These are phyloP conservation scores for Podarcis muralis DNA, from an alignment of 2,113 vertebrate genomes.

Conservation along the genomic window DNA sequence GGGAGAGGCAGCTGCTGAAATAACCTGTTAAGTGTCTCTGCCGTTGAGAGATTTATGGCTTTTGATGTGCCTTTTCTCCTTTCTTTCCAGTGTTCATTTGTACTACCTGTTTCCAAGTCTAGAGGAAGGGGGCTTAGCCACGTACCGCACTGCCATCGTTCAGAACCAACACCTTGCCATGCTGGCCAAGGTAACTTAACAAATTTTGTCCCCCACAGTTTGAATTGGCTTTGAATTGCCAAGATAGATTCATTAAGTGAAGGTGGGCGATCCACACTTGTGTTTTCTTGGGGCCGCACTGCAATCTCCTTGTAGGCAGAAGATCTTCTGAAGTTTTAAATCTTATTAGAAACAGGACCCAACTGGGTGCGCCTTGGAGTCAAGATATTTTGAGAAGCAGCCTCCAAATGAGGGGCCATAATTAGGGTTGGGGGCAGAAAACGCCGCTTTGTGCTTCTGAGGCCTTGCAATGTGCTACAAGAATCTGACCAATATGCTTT, in stretches of 20 bases:
- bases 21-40: not conserved
- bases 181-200: slow-evolving; percentile 91
- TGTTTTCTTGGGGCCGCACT: not conserved
- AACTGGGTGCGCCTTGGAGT: not conserved
- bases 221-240: not conserved
- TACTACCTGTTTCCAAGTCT: slow-evolving; percentile 96
- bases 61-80: slow-evolving; percentile 12
- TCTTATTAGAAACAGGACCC: not conserved
- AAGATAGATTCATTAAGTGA: not conserved
- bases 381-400: not conserved
- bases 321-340: not conserved
- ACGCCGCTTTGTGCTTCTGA: not conserved
- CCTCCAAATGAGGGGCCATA: too few relatives aligned
- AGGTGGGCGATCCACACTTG: not conserved
- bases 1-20: not conserved
- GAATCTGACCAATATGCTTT: not conserved
- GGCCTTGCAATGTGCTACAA: not conserved
- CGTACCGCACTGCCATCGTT: slow-evolving; percentile 96
- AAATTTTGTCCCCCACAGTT: not conserved
- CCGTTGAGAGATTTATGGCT: not conserved
- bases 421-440: not conserved
- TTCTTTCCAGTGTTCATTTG: slow-evolving; percentile 88
- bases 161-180: slow-evolving; percentile 99
- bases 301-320: not conserved
- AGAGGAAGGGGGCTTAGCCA: slow-evolving; percentile 96